Base-by-base conservation (phyloP, 2,113 vertebrate genomes). In the Oplegnathus fasciatus region DNA sequence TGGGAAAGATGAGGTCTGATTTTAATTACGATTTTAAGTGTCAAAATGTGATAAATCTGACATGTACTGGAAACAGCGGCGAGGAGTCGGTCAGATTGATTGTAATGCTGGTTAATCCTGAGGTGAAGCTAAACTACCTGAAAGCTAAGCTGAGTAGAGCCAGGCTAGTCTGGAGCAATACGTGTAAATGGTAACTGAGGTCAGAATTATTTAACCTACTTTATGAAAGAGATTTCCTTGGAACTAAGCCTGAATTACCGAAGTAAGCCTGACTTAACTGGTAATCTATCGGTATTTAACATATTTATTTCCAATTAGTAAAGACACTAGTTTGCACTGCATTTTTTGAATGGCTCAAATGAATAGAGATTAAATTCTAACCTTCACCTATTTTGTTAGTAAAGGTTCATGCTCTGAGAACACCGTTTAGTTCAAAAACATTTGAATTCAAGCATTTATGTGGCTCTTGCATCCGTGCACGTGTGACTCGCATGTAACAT, bases 401-500 rank as follows among this genome's bases (percentile, higher is more conserved):
- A 52, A 73, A 10, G 57, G 26, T 67, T 32, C 52, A 55, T 77
- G 58, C 70, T 37, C 26, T 37, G 46, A 67, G 80, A 76, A 57
- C 71, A 75, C 55, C 32, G 48, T 78, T 81, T 80, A 54, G 76
- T 67, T 20, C 65, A n/a, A 78, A 17, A 60, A 30, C n/a, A 84
- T 69, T 70, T 74, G 72, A 79, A 84, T 73, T 82, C 73, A 76
- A 55, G 70, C 88, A 57, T 72, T 68, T 80, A 70, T 62, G 54
- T 75, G 70, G 64, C 83, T 82, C 75, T 84, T 67, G 67, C 60
- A 62, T 89, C 81, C 18, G 14, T 34, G 71, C 70, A 58, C 34
- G 68, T 83, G 60, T 77, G 87, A 94, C 90, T 83, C 65, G 81
- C 75, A 82, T 82, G 81, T 44, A 79, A 86, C 91, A 73, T 84